Base-by-base conservation (phyloP, 2,797 vertebrate genomes). In the Sarcoramphus papa region DNA sequence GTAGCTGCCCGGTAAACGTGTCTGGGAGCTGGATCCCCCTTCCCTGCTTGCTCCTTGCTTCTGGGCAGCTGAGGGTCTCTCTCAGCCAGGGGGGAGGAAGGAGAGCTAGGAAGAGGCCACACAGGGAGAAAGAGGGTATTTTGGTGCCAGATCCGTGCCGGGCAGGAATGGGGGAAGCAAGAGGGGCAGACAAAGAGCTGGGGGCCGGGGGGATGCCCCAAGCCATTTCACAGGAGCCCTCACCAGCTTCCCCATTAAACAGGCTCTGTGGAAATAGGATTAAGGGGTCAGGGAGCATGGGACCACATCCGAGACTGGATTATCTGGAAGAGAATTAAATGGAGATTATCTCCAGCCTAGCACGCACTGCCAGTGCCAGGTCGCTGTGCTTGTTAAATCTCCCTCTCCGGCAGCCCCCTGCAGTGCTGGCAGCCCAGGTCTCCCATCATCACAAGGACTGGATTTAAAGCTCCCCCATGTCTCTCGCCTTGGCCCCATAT, bases 241-340 rank as follows among this genome's bases (percentile, higher is more conserved):
- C 63, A 74, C 64, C 74, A 63, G 43, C 41, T 88, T 90, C n/a
- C 30, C 82, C 63, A 94, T 92, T 95, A 96, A 96, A 95, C 45
- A 76, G 41, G 69, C 68, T 95, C 77, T 3, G 14, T 64, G 67
- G 91, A 80, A 90, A 96, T 90, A 85, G 93, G 96, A 97, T 97
- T 97, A 96, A 87, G 64, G 73, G 91, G 81, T 91, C 95, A 92
- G 80, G 56, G 80, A 96, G 88, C 92, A 95, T 24, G 70, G 62
- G 90, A 85, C 83, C 72, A 78, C 75, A 93, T 88, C 69, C 2
- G 12, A 93, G 90, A 93, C 90, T 64, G 85, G 94, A 97, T 97
- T 97, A 95, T 92, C 80, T 65, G 77, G 77, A 95, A 91, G 82
- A 93, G 86, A 97, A 96, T 97, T 97, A 96, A 97, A 93, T 67